Percentiles rank a stretch among this genome's conserved stretches.
Evolutionary conservation across 2,888 invertebrate genomes (phyloP).

Genomic region (Thera obeliscata): DNA sequence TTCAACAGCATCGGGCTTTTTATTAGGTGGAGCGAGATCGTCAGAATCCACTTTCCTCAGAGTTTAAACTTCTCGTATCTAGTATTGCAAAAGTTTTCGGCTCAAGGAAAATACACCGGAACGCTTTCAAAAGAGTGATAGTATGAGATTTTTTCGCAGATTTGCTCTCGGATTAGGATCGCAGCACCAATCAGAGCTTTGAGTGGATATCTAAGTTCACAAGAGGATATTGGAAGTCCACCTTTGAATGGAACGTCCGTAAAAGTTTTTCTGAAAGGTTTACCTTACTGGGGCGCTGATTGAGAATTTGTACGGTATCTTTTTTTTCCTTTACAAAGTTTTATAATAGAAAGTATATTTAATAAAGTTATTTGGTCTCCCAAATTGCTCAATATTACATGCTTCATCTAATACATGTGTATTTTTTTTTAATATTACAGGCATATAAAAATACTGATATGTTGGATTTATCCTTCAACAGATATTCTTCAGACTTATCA

Average conservation of each 20-base stretch:
- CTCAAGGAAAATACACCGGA: slow-evolving; percentile 81
- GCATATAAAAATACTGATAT: too few relatives aligned
- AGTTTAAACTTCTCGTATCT: slow-evolving; percentile 72
- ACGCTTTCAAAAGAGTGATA: slow-evolving; percentile 80
- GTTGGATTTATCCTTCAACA: too few relatives aligned
- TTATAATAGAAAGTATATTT: too few relatives aligned
- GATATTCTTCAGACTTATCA: too few relatives aligned
- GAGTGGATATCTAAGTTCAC: slow-evolving; percentile 51
- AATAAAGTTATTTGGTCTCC: too few relatives aligned
- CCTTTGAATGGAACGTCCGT: slow-evolving; percentile 7
- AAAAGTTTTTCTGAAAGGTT: slow-evolving; percentile 20
- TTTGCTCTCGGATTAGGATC: slow-evolving; percentile 72
- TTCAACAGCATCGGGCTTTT: slow-evolving; percentile 73
- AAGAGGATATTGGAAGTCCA: slow-evolving; percentile 32
- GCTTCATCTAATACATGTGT: too few relatives aligned
- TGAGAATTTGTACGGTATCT: slow-evolving; percentile 25
- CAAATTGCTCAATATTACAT: too few relatives aligned
- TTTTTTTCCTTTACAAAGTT: neutral
- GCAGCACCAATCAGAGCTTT: slow-evolving; percentile 71
- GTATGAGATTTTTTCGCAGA: slow-evolving; percentile 64
- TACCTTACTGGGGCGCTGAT: slow-evolving; percentile 17
- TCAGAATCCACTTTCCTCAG: slow-evolving; percentile 67
- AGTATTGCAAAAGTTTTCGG: slow-evolving; percentile 82
- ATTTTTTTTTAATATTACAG: too few relatives aligned
- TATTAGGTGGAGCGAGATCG: slow-evolving; percentile 78